These are phyloP conservation scores for Enteromius radiatus DNA, from an alignment of 2,797 vertebrate genomes.

Conservation along the genomic window DNA sequence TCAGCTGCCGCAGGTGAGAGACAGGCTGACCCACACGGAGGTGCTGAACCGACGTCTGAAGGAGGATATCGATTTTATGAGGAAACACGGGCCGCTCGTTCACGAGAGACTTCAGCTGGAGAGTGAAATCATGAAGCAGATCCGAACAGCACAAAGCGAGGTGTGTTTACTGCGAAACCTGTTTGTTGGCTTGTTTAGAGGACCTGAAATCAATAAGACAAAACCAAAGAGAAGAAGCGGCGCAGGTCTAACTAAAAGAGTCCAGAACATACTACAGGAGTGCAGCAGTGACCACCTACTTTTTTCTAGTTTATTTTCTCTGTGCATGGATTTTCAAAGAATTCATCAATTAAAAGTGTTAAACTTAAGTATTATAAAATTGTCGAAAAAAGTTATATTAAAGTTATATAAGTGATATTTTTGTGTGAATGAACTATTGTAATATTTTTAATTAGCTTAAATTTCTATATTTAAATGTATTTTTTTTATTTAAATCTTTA, in stretches of 20 bases:
- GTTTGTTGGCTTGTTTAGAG: conserved; percentile 45
- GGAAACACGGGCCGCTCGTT: conserved; percentile 75
- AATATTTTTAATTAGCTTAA: not conserved
- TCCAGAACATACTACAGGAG: not conserved
- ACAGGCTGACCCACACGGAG: conserved; percentile 58
- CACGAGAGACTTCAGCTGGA: conserved; percentile 64
- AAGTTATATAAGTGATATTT: too few relatives aligned
- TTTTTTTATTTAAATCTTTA: too few relatives aligned
- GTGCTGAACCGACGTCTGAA: conserved; percentile 63
- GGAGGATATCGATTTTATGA: conserved; percentile 72
- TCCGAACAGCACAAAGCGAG: conserved; percentile 62
- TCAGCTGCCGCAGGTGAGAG: conserved; percentile 59
- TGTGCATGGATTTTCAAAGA: not conserved
- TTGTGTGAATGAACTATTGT: too few relatives aligned
- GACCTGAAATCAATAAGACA: conserved; percentile 35
- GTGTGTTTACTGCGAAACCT: conserved; percentile 58
- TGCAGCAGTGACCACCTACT: not conserved
- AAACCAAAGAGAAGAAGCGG: conserved; percentile 1
- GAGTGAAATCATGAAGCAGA: conserved; percentile 52
- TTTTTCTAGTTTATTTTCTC: not conserved
- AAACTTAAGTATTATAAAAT: not conserved
- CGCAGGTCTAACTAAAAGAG: conserved; percentile 2
- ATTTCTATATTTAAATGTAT: not conserved
- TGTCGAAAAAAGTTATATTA: too few relatives aligned
- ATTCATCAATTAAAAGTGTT: not conserved